phyloP scores from a whole-genome alignment of 2,797 vertebrate species.

The Acipenser oxyrinchus region DNA sequence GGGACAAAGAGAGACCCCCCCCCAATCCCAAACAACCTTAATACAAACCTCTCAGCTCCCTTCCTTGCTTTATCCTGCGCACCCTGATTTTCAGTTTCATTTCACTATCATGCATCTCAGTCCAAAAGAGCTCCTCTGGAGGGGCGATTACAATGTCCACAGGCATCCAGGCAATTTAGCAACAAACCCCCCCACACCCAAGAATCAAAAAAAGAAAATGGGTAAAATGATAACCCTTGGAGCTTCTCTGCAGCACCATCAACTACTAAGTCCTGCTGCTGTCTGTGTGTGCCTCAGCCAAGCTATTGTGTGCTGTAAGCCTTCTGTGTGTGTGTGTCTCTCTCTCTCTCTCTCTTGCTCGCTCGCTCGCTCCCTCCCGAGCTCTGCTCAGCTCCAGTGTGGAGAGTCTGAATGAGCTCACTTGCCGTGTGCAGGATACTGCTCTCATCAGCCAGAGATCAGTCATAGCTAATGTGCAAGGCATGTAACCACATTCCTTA shows the following conservation, averaged over 20 bases:
- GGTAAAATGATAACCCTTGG: conserved; percentile 19
- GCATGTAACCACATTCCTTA: conserved; percentile 90
- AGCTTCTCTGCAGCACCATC: conserved; percentile 5
- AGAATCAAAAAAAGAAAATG: conserved; percentile 1
- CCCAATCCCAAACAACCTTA: conserved; percentile 23
- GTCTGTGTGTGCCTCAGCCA: conserved; percentile 43
- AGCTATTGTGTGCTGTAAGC: conserved; percentile 14
- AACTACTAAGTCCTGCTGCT: conserved; percentile 8
- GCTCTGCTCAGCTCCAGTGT: conserved; percentile 41
- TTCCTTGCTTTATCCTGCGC: conserved; percentile 77
- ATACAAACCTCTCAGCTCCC: conserved; percentile 79
- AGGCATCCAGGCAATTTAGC: conserved; percentile 55
- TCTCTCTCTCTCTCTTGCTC: conserved; percentile 32
- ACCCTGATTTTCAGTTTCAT: conserved; percentile 88
- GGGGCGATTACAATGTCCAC: conserved; percentile 74
- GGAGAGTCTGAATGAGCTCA: conserved; percentile 70
- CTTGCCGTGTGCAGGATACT: conserved; percentile 59
- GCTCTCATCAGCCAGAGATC: conserved; percentile 56
- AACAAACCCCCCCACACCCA: neutral
- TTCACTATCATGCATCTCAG: conserved; percentile 67
- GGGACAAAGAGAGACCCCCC: neutral
- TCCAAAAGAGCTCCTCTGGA: conserved; percentile 73
- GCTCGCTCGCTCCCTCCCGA: conserved; percentile 42
- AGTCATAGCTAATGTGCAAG: conserved; percentile 82
- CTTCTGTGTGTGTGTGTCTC: conserved; percentile 37